phyloP scores from a whole-genome alignment of 2,888 invertebrate genomes.

The Epinotia bilunana region DNA sequence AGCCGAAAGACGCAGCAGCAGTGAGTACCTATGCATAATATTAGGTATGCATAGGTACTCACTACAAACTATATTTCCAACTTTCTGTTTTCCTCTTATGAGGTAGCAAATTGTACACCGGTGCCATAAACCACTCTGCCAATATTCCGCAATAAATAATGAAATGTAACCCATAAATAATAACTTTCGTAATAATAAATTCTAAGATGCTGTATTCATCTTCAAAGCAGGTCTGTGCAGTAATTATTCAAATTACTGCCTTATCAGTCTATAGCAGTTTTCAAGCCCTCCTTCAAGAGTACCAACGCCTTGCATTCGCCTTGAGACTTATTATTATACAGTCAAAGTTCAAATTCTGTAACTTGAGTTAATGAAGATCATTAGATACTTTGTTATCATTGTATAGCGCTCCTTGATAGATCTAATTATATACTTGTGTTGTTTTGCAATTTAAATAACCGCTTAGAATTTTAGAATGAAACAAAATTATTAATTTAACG shows the following conservation, averaged over 20 bases:
- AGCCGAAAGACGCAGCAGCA: too few relatives aligned
- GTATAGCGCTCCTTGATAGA: conserved; percentile 31
- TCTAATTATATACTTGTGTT: conserved; percentile 37
- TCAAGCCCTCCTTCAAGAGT: conserved; percentile 59
- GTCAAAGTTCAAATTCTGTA: conserved; percentile 49
- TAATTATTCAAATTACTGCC: conserved; percentile 80
- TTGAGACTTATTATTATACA: conserved; percentile 46
- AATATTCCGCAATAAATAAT: conserved; percentile 52
- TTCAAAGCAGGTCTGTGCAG: conserved; percentile 68
- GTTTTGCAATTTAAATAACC: conserved; percentile 25
- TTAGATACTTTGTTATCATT: conserved; percentile 42
- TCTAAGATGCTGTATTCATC: conserved; percentile 72
- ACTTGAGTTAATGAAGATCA: not conserved
- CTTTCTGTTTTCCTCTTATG: conserved; percentile 15
- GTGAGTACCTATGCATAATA: too few relatives aligned
- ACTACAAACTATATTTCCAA: not conserved
- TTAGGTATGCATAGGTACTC: not conserved
- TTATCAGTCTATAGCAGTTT: conserved; percentile 77
- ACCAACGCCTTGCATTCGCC: conserved; percentile 44
- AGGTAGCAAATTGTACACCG: conserved; percentile 12
- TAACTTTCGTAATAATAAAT: conserved; percentile 52
- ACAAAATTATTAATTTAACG: not conserved
- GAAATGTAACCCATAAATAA: conserved; percentile 44
- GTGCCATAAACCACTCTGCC: conserved; percentile 34
- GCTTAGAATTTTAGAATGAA: not conserved